phyloP scores from a whole-genome alignment of 2,113 vertebrate genomes.

The Pachyramphus minor region DNA sequence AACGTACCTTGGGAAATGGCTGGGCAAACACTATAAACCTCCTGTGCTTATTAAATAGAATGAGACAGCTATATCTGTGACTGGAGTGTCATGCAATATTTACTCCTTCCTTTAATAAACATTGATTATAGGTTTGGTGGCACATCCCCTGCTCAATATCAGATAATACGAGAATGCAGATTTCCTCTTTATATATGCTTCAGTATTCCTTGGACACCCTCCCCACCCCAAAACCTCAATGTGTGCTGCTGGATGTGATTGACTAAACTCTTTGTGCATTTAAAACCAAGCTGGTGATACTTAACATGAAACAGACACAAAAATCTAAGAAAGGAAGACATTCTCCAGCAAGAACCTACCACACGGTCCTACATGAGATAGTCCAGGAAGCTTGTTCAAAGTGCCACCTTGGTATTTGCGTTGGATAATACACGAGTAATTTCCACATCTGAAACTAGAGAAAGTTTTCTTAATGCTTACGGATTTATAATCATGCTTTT shows the following conservation, averaged over 20 bases:
- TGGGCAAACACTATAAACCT: not conserved
- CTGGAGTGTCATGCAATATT: not conserved
- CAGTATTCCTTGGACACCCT: not conserved
- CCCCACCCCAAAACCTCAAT: not conserved
- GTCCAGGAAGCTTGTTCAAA: not conserved
- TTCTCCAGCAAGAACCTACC: not conserved
- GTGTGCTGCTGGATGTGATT: not conserved
- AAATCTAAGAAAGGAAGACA: not conserved
- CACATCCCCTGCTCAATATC: not conserved
- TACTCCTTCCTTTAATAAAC: slow-evolving; percentile 5
- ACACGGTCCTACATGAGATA: not conserved
- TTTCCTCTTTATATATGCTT: not conserved
- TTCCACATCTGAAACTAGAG: not conserved
- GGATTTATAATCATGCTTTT: not conserved
- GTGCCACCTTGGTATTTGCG: not conserved
- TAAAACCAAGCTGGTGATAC: not conserved
- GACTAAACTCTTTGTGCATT: not conserved
- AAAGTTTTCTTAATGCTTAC: not conserved
- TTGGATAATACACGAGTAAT: not conserved
- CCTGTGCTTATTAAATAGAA: not conserved
- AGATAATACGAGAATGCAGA: not conserved
- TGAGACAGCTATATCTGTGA: not conserved
- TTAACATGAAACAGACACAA: not conserved
- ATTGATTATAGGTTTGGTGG: not conserved
- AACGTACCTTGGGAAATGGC: not conserved